Evolutionary conservation across 2,113 vertebrate genomes (phyloP), one percentile per base, ranked within the genome.

Genomic region (Bos javanicus): DNA sequence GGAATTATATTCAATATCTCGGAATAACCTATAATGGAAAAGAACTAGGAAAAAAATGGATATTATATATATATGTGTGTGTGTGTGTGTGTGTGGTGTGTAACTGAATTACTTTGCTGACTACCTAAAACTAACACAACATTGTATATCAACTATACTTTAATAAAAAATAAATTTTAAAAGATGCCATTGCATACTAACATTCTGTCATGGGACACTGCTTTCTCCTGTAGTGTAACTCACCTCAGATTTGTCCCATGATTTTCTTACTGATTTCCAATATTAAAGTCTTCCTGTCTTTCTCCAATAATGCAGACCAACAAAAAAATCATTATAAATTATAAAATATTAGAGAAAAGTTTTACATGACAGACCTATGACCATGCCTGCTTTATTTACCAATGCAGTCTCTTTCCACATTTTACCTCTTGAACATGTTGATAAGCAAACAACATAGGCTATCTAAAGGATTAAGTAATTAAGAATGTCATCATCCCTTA

Each of bases 251-350:
- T 23, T 71, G n/a, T 91, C 52, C 28, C 28, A 13, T 36, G 92
- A 39, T 60, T 60, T 91, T 87, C n/a, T 26, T 74, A 28, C 23
- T 64, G 43, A 74, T 54, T 28, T 87, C 87, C 82, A 46, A 16
- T 74, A 43, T 67, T 86, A 50, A 26, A n/a, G 7, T 85, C 39
- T 62, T 96, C 87, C 94, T 81, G 90, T 36, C 80, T 94, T 90
- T 95, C 81, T 71, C 89, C 95, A 96, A 90, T 80, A 96, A 96
- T 57, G 46, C 33, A 95, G 19, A 92, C n/a, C 74, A 85, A 71
- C 25, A 96, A 91, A 87, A 92, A 96, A 94, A 85, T 57, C 26
- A 86, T 19, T 71, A 19, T 62, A 91, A 84, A 74, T 60, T 28
- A 82, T 33, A 52, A 46, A 54, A 87, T 71, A 56, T 52, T 71